Evolutionary conservation across 2,888 invertebrate species (phyloP), one percentile per base, ranked within the genome.

Genomic region (Parthenolecanium corni): DNA sequence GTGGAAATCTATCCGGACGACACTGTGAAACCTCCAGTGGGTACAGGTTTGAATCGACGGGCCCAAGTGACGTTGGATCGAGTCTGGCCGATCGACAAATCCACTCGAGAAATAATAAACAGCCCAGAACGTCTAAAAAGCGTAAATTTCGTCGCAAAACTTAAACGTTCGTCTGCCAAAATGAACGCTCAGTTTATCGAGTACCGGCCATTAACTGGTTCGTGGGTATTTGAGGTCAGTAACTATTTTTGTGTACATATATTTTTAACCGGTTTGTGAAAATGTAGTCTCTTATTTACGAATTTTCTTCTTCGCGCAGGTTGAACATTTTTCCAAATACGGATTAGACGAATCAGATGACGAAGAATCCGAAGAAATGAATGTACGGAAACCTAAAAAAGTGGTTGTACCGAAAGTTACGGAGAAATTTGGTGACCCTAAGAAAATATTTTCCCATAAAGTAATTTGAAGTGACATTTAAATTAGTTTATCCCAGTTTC

Each of bases 1-100:
- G 86, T 98, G 2, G 87, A 88, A 20, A 84, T 98, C 3, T 98
- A 98, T 77, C 95, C 96, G 0, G 90, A 93, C 70, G 89, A 91
- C 67, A 78, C 80, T 0, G 81, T 81, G 64, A 97, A 96, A 73
- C 97, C 98, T 0, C 82, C 87, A 0, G 76, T 89, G 5, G 97
- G 96, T 0, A 78, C 81, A 66, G 95, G 87, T 0, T 77, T 98
- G 47, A 98, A 98, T 76, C 80, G 90, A 14, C 83, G 83, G 47
- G 96, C 96, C 1, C 86, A 94, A 72, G 85, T 90, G 1, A 95
- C 95, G 0, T 76, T 98, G 53, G 94, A 97, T 74, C 81, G 90
- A 68, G 89, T 96, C 1, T 98, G 93, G 90, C 97, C 97, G 0
- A 77, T 83, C 20, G 91, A 94, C 73, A 92, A 90, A 76, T 83